Evolutionary conservation across 2,888 invertebrate species (phyloP).

Genomic region (Tipula confusa): DNA sequence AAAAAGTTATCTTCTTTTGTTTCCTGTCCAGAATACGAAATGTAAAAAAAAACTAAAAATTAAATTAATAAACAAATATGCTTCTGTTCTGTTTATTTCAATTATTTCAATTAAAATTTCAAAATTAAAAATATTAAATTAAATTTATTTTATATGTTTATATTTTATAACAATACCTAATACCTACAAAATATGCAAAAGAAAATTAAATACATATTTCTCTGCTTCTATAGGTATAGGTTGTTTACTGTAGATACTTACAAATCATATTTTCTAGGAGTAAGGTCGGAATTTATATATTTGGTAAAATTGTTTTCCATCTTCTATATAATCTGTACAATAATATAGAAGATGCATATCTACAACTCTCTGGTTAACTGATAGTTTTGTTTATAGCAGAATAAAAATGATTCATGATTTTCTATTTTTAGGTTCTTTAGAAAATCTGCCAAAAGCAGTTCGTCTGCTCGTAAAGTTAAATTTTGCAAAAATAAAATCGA

Average conservation of each 20-base stretch:
- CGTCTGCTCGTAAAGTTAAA: not conserved
- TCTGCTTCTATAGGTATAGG: not conserved
- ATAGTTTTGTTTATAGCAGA: not conserved
- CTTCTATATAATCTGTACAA: not conserved
- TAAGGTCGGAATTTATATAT: not conserved
- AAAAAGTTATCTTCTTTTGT: not conserved
- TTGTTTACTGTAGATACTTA: no score
- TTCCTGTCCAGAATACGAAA: not conserved
- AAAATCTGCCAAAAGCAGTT: not conserved
- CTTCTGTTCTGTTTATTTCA: not conserved
- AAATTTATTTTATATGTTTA: not conserved
- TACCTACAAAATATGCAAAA: not conserved
- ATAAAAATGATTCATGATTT: not conserved
- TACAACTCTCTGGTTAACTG: not conserved
- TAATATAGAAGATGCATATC: not conserved
- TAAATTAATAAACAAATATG: constrained; percentile 25
- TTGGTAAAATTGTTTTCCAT: not conserved
- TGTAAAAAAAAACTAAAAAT: not conserved
- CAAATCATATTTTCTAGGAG: not conserved
- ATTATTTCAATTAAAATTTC: constrained; percentile 12
- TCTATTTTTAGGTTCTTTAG: not conserved
- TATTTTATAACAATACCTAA: constrained; percentile 5
- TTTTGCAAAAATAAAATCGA: no score
- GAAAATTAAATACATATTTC: not conserved
- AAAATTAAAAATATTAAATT: not conserved